Evolutionary conservation across 1,140 invertebrate species (phyloP), one percentile per base, ranked within the genome.

Genomic region (Argopecten irradians): DNA sequence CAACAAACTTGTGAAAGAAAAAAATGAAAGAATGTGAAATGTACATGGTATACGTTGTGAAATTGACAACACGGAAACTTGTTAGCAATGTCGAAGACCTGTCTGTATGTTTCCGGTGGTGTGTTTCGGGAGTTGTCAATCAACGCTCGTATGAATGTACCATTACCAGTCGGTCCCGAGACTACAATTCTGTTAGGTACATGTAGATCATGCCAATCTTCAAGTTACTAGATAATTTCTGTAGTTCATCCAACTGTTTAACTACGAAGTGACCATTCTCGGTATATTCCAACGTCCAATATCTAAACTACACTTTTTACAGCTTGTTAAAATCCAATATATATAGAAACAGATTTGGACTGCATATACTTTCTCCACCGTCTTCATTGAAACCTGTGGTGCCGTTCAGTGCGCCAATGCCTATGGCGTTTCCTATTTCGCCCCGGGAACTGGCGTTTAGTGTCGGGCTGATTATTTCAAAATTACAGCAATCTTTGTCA

Each of bases 1-100:
- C 55, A 71, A 22, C 55, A 71, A 28, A 71, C 55, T 71, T 71
- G 55, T 71, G 22, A 71, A 71, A n/a, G n/a, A 71, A 71, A 71
- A 71, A 71, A 71, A 5, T 71, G 55, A 71, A 71, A 71, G 55
- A 71, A 71, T 71, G 55, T 71, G 55, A 71, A 71, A 71, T 71
- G 22, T 71, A 71, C 55, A 71, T 71, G 1, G 55, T 71, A n/a
- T n/a, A 71, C 55, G n/a, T 28, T 28, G 55, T 71, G 55, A 71
- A 71, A n/a, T 16, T 71, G 55, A 71, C 55, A 71, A 5, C 55
- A 71, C 14, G 55, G 1, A n/a, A 71, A 71, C 55, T 71, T 71
- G 55, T 71, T 71, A 71, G 55, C 55, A 11, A 16, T 71, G 55
- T 71, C 55, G 55, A 71, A n/a, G 55, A 28, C 55, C 55, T 71